Percentiles rank a stretch among this genome's conserved stretches.
Evolutionary conservation across 2,888 invertebrate species (phyloP).

Genomic region (Orthosia cruda): DNA sequence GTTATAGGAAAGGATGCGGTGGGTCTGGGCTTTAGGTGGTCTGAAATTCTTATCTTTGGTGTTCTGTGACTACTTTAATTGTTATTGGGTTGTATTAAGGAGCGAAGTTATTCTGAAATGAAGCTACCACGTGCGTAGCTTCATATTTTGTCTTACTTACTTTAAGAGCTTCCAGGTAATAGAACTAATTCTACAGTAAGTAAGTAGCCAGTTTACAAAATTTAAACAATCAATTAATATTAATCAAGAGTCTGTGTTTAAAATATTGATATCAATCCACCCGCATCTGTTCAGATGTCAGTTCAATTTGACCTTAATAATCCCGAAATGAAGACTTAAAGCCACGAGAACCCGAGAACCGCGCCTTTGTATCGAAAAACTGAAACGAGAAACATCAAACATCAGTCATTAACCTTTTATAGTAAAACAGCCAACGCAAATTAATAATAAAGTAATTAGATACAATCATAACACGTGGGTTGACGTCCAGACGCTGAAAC

Average conservation of each 20-base stretch:
- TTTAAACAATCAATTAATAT: not conserved
- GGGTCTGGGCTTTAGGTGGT: conserved; percentile 76
- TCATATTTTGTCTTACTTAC: not conserved
- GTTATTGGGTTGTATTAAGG: conserved; percentile 7
- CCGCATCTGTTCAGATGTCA: conserved; percentile 27
- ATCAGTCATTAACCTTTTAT: conserved; percentile 62
- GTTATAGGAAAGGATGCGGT: conserved; percentile 75
- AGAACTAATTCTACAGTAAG: not conserved
- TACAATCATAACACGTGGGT: conserved; percentile 68
- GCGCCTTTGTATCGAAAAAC: conserved; percentile 4
- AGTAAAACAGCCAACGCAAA: conserved; percentile 38
- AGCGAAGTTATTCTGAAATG: not conserved
- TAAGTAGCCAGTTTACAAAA: no score
- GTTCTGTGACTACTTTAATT: conserved; percentile 48
- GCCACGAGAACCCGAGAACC: not conserved
- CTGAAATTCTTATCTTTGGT: conserved; percentile 63
- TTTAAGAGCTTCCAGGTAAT: not conserved
- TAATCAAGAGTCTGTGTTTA: not conserved
- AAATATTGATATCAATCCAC: conserved; percentile 2
- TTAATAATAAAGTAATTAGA: conserved; percentile 62
- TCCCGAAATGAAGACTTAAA: conserved; percentile 4
- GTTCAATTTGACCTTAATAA: conserved; percentile 12
- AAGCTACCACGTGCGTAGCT: not conserved
- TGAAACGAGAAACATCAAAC: not conserved
- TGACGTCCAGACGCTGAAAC: conserved; percentile 80